Conservation (phyloP, 2,888 invertebrate species). For the Nebria salina region DNA sequence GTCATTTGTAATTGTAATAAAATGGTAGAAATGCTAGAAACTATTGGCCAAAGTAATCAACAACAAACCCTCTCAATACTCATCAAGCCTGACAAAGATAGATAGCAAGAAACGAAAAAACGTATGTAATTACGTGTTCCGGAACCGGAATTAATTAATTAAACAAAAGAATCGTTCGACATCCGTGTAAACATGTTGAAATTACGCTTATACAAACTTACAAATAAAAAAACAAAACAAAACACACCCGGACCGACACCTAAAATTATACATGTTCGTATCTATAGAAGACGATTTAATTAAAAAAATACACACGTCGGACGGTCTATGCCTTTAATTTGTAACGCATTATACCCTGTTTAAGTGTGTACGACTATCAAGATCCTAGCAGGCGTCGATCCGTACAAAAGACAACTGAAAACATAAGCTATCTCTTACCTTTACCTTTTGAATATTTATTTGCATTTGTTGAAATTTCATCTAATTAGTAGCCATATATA, state of each 20-base stretch:
- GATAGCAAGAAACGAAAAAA: background rate
- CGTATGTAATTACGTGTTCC: constrained; percentile 48
- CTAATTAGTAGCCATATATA: background rate
- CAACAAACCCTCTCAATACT: background rate
- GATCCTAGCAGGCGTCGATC: constrained; percentile 41
- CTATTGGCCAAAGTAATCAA: no score
- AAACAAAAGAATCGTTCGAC: constrained; percentile 57
- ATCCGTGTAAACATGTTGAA: constrained; percentile 58
- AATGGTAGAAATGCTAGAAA: no score
- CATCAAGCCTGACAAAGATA: background rate
- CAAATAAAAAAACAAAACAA: constrained; percentile 54
- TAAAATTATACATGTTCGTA: constrained; percentile 42
- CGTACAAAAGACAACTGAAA: constrained; percentile 25
- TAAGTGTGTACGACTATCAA: constrained; percentile 30
- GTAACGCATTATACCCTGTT: constrained; percentile 44
- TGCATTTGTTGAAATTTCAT: background rate
- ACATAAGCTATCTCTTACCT: background rate
- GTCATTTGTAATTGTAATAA: no score
- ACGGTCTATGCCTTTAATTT: constrained; percentile 34
- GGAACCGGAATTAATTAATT: constrained; percentile 61
- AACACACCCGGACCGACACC: constrained; percentile 7
- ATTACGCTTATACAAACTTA: constrained; percentile 52
- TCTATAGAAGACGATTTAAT: constrained; percentile 31
- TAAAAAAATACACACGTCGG: constrained; percentile 37
- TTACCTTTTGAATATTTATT: background rate